Conservation (phyloP, 2,888 invertebrate genomes). For the Opisthograptis luteolata region DNA sequence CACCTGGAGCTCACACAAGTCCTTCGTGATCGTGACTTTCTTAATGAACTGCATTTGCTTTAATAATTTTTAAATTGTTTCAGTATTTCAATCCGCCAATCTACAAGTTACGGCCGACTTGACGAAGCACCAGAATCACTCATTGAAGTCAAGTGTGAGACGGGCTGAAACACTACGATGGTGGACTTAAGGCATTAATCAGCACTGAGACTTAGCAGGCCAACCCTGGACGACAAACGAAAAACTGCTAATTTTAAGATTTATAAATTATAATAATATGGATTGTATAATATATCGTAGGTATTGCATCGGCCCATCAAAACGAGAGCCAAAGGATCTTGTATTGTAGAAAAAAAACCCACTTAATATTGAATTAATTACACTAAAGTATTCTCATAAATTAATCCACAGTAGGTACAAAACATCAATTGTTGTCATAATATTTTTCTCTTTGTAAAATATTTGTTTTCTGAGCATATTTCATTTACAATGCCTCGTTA, state of each 20-base stretch:
- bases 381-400: no score
- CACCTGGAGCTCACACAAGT: no score
- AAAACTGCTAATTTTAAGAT: background rate
- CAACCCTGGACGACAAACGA: background rate
- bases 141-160: slow-evolving; percentile 22
- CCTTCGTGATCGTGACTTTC: no score
- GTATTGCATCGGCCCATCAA: no score
- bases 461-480: background rate
- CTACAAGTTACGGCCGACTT: slow-evolving; percentile 30
- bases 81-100: slow-evolving; percentile 28
- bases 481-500: background rate
- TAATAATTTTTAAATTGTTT: slow-evolving; percentile 4
- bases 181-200: slow-evolving; percentile 2
- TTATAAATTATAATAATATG: no score
- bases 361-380: no score
- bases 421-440: no score
- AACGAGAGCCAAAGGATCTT: no score
- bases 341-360: no score
- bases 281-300: no score
- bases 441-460: no score
- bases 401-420: no score
- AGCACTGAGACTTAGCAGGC: background rate
- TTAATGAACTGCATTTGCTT: background rate
- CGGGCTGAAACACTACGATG: slow-evolving; percentile 9
- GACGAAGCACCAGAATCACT: slow-evolving; percentile 24